Conservation (phyloP, 2,888 invertebrate species). For the Mellilla xanthometata region DNA sequence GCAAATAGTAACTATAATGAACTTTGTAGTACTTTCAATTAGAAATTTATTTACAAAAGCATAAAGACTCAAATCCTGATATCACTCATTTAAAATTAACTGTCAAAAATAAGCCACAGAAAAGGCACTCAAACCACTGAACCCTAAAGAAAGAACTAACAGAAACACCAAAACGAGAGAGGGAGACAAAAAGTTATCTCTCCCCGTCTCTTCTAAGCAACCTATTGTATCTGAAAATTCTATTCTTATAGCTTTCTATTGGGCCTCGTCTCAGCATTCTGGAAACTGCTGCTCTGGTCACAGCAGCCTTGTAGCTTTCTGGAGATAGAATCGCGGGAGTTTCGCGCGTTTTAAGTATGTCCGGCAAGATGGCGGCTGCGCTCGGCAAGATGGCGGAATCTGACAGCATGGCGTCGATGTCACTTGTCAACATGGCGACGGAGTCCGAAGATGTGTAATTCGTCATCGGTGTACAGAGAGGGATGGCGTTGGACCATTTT, state of each 20-base stretch:
- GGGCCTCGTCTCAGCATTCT: constrained; percentile 59
- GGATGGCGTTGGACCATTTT: constrained; percentile 94
- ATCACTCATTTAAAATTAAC: neutral
- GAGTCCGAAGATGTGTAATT: constrained; percentile 68
- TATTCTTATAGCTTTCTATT: constrained; percentile 67
- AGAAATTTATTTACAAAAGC: no score
- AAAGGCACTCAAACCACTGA: constrained; percentile 13
- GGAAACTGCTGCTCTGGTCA: constrained; percentile 66
- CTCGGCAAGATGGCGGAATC: constrained; percentile 78
- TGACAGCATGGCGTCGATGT: constrained; percentile 22
- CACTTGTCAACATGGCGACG: constrained; percentile 57
- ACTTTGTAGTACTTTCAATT: no score
- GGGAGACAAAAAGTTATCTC: constrained; percentile 58
- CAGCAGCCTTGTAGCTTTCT: constrained; percentile 68
- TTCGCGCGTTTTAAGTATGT: constrained; percentile 65
- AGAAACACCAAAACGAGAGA: neutral
- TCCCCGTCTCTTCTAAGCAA: constrained; percentile 64
- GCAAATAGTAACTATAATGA: no score
- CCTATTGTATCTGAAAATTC: constrained; percentile 67
- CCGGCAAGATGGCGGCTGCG: constrained; percentile 50
- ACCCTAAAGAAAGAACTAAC: constrained; percentile 7
- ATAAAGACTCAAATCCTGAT: no score
- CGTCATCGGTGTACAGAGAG: constrained; percentile 84
- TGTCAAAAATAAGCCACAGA: constrained; percentile 5
- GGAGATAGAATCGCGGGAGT: constrained; percentile 72